Evolutionary conservation across 2,113 vertebrate genomes (phyloP), one percentile per base, ranked within the genome.

Genomic region (Chloebia gouldiae): DNA sequence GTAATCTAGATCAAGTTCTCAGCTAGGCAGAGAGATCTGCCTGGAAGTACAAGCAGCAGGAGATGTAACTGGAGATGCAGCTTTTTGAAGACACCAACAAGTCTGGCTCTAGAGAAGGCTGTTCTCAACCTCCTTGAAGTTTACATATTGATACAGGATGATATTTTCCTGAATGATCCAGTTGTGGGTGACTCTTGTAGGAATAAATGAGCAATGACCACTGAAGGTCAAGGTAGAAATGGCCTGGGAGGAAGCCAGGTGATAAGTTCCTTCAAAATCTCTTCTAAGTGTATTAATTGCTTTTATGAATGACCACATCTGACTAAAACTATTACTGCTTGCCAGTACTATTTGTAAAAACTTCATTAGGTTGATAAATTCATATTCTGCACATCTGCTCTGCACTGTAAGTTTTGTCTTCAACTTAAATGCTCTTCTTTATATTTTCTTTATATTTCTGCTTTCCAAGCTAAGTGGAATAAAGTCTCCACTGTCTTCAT

Each of bases 401-500:
- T 70, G 11, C 28, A 17, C 11, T n/a, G 12, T 24, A 64, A 21
- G 4, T 35, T 90, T 78, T 57, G 9, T n/a, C 71, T 70, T 78
- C 23, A 24, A 9, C 21, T 78, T 63, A 54, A 66, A n/a, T 66
- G 5, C 0, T 42, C 81, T 68, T 71, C 19, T 33, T 39, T 40
- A 9, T 25, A 18, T 45, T 92, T 81, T 71, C 30, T 33, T 37
- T 61, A 16, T 22, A 30, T 8, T 24, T 75, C n/a, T 81, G 5
- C 22, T 60, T 64, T 44, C 40, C 6, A 44, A 81, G 33, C 3
- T 10, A 49, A n/a, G 42, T n/a, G 10, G 18, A 68, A n/a, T 35
- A 42, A 35, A 7, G 10, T 71, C 37, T 82, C 14, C 0, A 0
- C 0, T 0, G 12, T 59, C 33, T 73, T 78, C 20, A 12, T 84